Percentiles rank a stretch among this genome's conserved stretches.
Conservation (phyloP, 2,888 invertebrate genomes). For the Bugula neritina region DNA sequence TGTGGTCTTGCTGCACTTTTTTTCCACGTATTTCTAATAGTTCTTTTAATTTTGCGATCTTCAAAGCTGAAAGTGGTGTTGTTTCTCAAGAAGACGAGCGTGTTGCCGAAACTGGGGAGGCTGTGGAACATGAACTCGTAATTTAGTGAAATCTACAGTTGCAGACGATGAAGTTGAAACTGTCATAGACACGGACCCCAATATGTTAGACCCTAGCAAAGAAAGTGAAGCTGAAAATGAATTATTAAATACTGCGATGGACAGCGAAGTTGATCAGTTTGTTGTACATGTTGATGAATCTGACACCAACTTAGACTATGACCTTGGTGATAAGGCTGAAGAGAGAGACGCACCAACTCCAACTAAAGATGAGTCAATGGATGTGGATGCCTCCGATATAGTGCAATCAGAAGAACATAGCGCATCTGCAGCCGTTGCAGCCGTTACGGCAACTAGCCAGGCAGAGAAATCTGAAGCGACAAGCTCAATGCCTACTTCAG, state of each 20-base stretch:
- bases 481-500: slow-evolving; percentile 23
- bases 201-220: neutral
- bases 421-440: neutral
- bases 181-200: too few relatives aligned
- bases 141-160: neutral
- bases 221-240: neutral
- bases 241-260: slow-evolving; percentile 28
- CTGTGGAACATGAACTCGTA: neutral
- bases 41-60: slow-evolving; percentile 14
- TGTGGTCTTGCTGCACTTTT: too few relatives aligned
- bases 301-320: slow-evolving; percentile 51
- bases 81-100: neutral
- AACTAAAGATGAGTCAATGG: slow-evolving; percentile 28
- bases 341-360: slow-evolving; percentile 29
- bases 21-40: too few relatives aligned
- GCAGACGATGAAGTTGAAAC: neutral
- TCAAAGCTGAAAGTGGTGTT: neutral
- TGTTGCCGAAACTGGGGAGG: neutral
- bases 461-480: neutral
- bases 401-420: neutral
- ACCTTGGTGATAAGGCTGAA: slow-evolving; percentile 34
- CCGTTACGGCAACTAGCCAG: too few relatives aligned
- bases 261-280: slow-evolving; percentile 33
- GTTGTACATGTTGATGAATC: slow-evolving; percentile 53
- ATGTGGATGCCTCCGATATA: slow-evolving; percentile 17